Evolutionary conservation across 2,113 vertebrate genomes (phyloP).

Genomic region (Aramus guarauna): DNA sequence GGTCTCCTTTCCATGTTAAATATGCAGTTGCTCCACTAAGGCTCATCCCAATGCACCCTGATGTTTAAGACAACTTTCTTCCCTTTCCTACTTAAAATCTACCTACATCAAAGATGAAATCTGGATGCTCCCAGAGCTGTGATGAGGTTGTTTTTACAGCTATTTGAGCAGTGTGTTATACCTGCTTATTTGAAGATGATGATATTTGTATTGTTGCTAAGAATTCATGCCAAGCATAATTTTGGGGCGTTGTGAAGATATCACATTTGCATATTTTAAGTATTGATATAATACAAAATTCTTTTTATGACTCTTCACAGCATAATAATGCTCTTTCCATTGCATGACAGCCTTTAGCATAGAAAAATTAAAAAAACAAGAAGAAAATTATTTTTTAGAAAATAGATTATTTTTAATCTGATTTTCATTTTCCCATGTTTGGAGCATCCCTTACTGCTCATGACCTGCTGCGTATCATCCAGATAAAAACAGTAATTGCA

Average conservation of each 20-base stretch:
- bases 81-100: slow-evolving; percentile 5
- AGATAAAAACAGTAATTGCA: slow-evolving; percentile 44
- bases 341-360: slow-evolving; percentile 2
- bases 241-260: slow-evolving; percentile 32
- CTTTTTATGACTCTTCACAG: slow-evolving; percentile 50
- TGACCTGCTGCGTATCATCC: slow-evolving; percentile 8
- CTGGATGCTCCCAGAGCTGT: slow-evolving; percentile 15
- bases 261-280: slow-evolving; percentile 64
- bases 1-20: background rate
- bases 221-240: slow-evolving; percentile 59
- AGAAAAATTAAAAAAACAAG: slow-evolving; percentile 10
- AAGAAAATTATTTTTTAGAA: background rate
- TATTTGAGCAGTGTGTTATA: slow-evolving; percentile 36
- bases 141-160: slow-evolving; percentile 45
- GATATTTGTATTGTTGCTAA: slow-evolving; percentile 60
- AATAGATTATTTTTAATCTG: background rate
- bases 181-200: slow-evolving; percentile 61
- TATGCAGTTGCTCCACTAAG: background rate
- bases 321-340: slow-evolving; percentile 24
- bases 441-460: slow-evolving; percentile 23
- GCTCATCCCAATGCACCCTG: background rate
- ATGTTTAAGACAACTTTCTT: slow-evolving; percentile 12
- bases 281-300: slow-evolving; percentile 61
- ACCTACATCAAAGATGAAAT: slow-evolving; percentile 31
- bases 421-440: slow-evolving; percentile 1